Conservation (phyloP, 2,888 invertebrate species). For the Pollenia labialis region DNA sequence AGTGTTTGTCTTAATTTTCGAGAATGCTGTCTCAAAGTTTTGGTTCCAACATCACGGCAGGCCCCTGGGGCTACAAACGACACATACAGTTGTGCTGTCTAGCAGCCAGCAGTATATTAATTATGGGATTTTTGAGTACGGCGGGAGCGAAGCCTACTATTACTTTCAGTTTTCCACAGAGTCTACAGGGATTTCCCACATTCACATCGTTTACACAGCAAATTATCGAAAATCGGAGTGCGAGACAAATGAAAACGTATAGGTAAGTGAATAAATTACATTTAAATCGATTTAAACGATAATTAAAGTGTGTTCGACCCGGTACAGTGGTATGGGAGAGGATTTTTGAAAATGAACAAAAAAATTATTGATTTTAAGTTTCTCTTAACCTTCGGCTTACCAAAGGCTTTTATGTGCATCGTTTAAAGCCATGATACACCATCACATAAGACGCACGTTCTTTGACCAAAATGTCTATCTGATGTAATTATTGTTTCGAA, state of each 20-base stretch:
- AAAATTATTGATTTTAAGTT: no score
- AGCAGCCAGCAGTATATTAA: conserved; percentile 77
- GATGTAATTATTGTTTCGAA: no score
- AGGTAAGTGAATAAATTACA: conserved; percentile 79
- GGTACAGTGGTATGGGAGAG: no score
- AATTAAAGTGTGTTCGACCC: no score
- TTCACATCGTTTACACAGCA: conserved; percentile 83
- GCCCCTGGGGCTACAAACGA: conserved; percentile 73
- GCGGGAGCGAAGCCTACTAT: conserved; percentile 83
- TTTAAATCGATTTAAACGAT: neutral
- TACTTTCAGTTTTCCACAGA: conserved; percentile 81
- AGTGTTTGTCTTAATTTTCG: neutral
- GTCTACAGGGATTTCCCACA: conserved; percentile 82
- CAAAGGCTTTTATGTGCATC: no score
- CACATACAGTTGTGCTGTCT: conserved; percentile 79
- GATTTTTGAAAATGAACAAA: no score
- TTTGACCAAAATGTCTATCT: no score
- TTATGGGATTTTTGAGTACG: conserved; percentile 80
- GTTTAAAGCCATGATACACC: no score
- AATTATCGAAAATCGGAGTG: conserved; percentile 82
- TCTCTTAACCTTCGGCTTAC: no score
- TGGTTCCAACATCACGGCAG: conserved; percentile 7
- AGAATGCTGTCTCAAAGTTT: neutral
- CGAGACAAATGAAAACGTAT: conserved; percentile 83
- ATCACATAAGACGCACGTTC: no score